A percentile compares a stretch with the other conserved stretches of the same genome.
These are phyloP conservation scores for Nasonia oneida DNA, from an alignment of 2,888 invertebrate genomes.

Conservation along the genomic window DNA sequence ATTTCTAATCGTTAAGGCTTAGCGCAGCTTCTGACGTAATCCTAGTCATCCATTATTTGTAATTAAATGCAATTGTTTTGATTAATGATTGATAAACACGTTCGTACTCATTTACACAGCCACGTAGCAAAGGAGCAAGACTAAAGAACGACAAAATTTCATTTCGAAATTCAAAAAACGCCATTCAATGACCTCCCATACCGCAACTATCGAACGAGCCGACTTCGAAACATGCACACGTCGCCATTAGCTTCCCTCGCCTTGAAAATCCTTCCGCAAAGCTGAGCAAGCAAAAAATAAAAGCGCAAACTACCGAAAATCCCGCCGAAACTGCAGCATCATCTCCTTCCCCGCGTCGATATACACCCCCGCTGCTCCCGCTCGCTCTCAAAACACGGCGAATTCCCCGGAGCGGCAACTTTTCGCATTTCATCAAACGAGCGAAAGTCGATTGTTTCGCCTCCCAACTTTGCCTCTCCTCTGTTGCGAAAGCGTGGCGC, in stretches of 20 bases:
- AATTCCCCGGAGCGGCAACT: not conserved
- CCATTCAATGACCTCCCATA: not conserved
- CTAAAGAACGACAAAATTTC: not conserved
- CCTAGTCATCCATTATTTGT: too few species aligned
- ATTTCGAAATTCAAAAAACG: not conserved
- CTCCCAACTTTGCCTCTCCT: not conserved
- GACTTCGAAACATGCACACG: not conserved
- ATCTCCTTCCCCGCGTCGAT: not conserved
- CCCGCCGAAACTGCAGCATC: conserved; percentile 6
- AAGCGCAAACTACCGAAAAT: conserved; percentile 9
- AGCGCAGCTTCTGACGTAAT: too few species aligned
- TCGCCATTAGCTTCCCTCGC: not conserved
- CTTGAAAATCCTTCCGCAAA: not conserved
- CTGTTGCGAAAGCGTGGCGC: not conserved
- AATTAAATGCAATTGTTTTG: too few species aligned
- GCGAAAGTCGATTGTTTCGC: conserved; percentile 7
- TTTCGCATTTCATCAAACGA: conserved; percentile 19
- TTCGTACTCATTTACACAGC: not conserved
- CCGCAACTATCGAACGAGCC: not conserved
- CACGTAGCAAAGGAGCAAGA: not conserved
- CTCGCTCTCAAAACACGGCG: not conserved
- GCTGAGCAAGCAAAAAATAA: not conserved
- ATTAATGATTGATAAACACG: not conserved
- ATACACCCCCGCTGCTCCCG: not conserved
- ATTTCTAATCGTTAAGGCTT: too few species aligned